A percentile compares a stretch with the other conserved stretches of the same genome.
Evolutionary conservation across 2,113 vertebrate species (phyloP).

Genomic region (Sus scrofa): DNA sequence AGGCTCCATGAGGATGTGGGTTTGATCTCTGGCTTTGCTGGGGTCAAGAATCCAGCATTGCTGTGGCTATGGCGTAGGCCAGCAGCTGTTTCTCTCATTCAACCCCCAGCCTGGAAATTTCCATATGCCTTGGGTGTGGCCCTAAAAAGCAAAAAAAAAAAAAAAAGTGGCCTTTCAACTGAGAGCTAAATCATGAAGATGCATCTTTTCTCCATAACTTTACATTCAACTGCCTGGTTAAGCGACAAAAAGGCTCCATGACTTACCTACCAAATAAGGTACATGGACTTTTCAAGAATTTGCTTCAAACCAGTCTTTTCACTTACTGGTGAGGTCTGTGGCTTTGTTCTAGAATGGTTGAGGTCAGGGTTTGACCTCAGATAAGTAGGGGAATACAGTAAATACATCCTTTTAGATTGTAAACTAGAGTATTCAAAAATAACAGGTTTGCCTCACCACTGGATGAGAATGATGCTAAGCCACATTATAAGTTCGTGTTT

Average conservation of each 20-base stretch:
- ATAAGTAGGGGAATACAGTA: conserved; percentile 67
- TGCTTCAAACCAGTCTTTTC: conserved; percentile 28
- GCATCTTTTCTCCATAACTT: neutral
- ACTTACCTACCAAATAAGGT: conserved; percentile 28
- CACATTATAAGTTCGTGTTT: conserved; percentile 56
- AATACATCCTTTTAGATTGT: conserved; percentile 41
- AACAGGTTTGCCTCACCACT: conserved; percentile 64
- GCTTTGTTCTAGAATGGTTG: conserved; percentile 70
- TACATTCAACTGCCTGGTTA: neutral
- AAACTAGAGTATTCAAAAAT: conserved; percentile 69
- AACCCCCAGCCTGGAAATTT: no score
- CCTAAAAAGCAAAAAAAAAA: no score
- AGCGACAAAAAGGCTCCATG: neutral
- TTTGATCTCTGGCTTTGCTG: no score
- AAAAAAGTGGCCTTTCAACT: neutral
- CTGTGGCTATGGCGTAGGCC: no score
- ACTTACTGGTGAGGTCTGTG: conserved; percentile 58
- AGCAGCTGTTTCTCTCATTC: no score
- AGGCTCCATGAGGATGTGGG: no score
- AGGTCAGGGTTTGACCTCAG: conserved; percentile 72
- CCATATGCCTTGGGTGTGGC: no score
- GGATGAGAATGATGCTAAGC: conserved; percentile 32
- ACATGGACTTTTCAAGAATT: conserved; percentile 36
- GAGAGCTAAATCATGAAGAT: neutral
- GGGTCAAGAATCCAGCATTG: no score